phyloP scores from a whole-genome alignment of 2,113 vertebrate species.

The Pholis gunnellus region DNA sequence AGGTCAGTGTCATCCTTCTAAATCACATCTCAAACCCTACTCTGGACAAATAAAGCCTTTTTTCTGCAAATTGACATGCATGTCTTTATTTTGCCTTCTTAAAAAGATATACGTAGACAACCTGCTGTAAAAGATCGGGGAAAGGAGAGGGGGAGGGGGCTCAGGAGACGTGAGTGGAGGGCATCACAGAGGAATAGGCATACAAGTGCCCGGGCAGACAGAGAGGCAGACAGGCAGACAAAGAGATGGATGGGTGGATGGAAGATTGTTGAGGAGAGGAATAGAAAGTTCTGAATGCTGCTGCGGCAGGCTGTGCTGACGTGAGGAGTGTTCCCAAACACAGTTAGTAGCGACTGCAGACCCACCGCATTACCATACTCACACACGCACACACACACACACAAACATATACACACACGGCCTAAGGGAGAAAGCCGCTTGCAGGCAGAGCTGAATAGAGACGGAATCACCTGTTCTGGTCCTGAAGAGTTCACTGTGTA shows the following conservation, averaged over 20 bases:
- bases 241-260: conserved; percentile 64
- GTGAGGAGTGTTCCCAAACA: conserved; percentile 83
- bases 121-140: not conserved
- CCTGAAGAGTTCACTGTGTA: conserved; percentile 75
- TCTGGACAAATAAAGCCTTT: conserved; percentile 16
- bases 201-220: conserved; percentile 40
- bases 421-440: conserved; percentile 60
- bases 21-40: conserved; percentile 32
- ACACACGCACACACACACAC: conserved; percentile 15
- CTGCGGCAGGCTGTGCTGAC: conserved; percentile 79
- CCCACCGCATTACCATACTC: conserved; percentile 73
- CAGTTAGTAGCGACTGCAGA: conserved; percentile 74
- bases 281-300: conserved; percentile 75
- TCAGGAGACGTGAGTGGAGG: conserved; percentile 12
- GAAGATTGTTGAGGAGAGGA: conserved; percentile 66
- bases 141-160: not conserved
- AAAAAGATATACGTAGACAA: conserved; percentile 30
- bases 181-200: conserved; percentile 38
- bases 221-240: conserved; percentile 47
- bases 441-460: conserved; percentile 62
- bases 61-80: conserved; percentile 6
- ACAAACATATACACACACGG: not conserved
- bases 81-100: conserved; percentile 26
- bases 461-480: conserved; percentile 69
- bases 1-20: conserved; percentile 43